Conservation (phyloP, 2,888 invertebrate genomes). For the Drosophila demipolita region DNA sequence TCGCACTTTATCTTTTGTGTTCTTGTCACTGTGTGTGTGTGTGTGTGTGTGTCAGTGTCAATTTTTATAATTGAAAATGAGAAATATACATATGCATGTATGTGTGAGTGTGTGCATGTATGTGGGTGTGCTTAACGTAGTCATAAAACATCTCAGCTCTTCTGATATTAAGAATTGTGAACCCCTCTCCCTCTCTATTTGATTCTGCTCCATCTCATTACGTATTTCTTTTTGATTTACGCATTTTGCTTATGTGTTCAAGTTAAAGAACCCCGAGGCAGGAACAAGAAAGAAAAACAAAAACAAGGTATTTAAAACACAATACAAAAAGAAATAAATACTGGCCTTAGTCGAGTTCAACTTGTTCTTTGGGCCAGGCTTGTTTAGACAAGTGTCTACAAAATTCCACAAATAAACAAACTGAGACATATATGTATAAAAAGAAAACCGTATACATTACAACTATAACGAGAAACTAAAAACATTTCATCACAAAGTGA, state of each 20-base stretch:
- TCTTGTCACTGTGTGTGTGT: constrained; percentile 5
- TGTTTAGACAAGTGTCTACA: constrained; percentile 45
- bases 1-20: constrained; percentile 50
- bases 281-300: neutral
- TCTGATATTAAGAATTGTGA: constrained; percentile 19
- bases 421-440: neutral
- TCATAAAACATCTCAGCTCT: constrained; percentile 4
- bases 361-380: constrained; percentile 25
- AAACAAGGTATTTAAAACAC: neutral
- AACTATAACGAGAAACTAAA: neutral
- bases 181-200: neutral
- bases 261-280: constrained; percentile 3
- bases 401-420: neutral
- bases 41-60: constrained; percentile 23
- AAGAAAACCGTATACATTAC: neutral
- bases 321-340: constrained; percentile 19
- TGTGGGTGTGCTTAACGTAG: constrained; percentile 2
- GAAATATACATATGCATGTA: constrained; percentile 30
- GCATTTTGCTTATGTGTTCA: constrained; percentile 8
- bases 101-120: constrained; percentile 12
- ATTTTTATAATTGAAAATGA: constrained; percentile 55
- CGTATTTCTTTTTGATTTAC: constrained; percentile 33
- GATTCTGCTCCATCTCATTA: neutral
- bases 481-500: neutral
- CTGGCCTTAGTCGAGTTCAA: constrained; percentile 41